These are phyloP conservation scores for Acanthosepion pharaonis DNA, from an alignment of 2,888 invertebrate genomes.

Conservation along the genomic window DNA sequence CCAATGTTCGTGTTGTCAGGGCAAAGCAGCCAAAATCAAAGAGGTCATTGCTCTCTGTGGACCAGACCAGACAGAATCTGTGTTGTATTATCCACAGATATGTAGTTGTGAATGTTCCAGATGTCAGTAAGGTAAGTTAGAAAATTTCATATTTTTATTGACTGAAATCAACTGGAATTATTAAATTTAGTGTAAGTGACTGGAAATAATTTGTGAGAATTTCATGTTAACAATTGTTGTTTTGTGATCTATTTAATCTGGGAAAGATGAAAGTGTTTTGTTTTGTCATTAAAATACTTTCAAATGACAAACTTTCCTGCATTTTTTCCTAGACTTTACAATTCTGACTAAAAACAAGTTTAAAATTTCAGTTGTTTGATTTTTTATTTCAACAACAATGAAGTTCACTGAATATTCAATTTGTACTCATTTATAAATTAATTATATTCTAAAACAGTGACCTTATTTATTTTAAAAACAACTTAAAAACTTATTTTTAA, in stretches of 20 bases:
- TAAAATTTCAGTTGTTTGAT: too few relatives aligned
- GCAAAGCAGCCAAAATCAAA: slow-evolving; percentile 35
- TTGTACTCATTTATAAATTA: neutral
- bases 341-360: too few relatives aligned
- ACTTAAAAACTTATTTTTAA: too few relatives aligned
- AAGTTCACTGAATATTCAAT: too few relatives aligned
- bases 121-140: neutral
- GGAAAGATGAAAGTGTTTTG: neutral
- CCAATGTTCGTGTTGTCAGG: neutral
- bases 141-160: neutral
- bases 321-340: neutral
- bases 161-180: neutral
- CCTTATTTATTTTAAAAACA: neutral
- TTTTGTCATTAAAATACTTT: neutral
- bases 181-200: neutral
- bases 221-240: neutral
- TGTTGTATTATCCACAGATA: slow-evolving; percentile 41
- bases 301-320: neutral
- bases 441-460: neutral
- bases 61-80: neutral
- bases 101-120: slow-evolving; percentile 45
- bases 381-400: too few relatives aligned
- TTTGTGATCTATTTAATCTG: neutral
- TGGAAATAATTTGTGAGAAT: too few relatives aligned
- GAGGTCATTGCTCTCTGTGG: slow-evolving; percentile 39